phyloP scores from a whole-genome alignment of 2,797 vertebrate species.

The Danio albolineatus region DNA sequence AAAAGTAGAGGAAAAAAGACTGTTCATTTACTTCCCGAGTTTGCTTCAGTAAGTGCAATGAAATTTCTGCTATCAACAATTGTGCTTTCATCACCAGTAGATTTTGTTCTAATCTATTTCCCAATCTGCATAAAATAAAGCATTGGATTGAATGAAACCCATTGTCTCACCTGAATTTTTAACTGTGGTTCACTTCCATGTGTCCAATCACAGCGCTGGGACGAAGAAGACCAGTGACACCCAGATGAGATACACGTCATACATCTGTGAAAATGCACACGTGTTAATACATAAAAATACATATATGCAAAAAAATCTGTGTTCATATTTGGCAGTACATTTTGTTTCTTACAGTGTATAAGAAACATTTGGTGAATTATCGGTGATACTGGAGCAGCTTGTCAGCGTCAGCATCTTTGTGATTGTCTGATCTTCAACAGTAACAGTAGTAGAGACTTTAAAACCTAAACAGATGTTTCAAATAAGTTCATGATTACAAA shows the following conservation, averaged over 20 bases:
- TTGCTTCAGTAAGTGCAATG: background rate
- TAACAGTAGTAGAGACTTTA: conserved; percentile 34
- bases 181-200: background rate
- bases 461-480: conserved; percentile 50
- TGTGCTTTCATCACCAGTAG: too few relatives aligned
- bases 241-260: conserved; percentile 67
- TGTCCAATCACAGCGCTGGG: conserved; percentile 67
- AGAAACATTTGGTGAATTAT: conserved; percentile 29
- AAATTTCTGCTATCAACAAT: background rate
- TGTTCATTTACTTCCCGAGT: background rate
- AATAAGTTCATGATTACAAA: background rate
- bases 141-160: background rate
- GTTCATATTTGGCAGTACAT: background rate
- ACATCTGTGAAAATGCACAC: conserved; percentile 64
- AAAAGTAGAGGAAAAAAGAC: conserved; percentile 48
- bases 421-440: conserved; percentile 30
- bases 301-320: background rate
- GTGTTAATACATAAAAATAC: background rate
- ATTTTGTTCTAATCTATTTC: too few relatives aligned
- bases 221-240: conserved; percentile 68
- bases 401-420: conserved; percentile 54
- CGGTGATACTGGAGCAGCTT: conserved; percentile 65
- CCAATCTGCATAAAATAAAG: background rate
- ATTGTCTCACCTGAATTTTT: conserved; percentile 20
- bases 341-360: conserved; percentile 63